Conservation (phyloP, 2,113 vertebrate genomes). For the Theropithecus gelada region DNA sequence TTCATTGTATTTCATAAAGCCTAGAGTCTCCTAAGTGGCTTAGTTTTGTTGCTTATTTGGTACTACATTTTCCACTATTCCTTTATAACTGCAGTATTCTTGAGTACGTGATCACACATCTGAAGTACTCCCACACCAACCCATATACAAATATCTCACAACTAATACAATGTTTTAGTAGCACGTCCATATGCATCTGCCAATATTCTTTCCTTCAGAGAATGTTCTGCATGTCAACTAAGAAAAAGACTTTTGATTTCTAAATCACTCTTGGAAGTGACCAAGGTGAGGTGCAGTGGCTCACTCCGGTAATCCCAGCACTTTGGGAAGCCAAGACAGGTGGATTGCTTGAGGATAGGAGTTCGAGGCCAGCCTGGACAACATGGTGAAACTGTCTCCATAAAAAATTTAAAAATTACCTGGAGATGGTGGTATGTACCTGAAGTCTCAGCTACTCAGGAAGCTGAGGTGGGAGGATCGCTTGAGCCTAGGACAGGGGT, state of each 20-base stretch:
- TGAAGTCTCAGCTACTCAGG: too few relatives aligned
- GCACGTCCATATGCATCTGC: neutral
- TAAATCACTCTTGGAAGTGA: neutral
- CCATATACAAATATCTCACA: neutral
- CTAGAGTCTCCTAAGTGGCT: neutral
- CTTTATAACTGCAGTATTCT: neutral
- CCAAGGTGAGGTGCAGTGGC: too few relatives aligned
- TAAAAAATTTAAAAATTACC: too few relatives aligned
- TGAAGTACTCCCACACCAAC: neutral
- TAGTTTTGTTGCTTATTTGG: neutral
- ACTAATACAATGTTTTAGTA: neutral
- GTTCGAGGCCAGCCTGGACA: too few relatives aligned
- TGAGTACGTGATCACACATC: neutral
- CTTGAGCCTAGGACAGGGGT: too few relatives aligned
- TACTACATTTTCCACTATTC: neutral
- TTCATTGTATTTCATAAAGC: neutral
- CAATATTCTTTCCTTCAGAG: constrained; percentile 2
- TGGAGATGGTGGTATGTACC: too few relatives aligned
- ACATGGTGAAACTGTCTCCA: too few relatives aligned
- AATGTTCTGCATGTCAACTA: neutral
- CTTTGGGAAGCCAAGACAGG: too few relatives aligned
- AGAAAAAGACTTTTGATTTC: constrained; percentile 28
- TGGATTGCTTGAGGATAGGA: too few relatives aligned
- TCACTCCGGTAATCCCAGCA: too few relatives aligned
- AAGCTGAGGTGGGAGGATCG: too few relatives aligned